A percentile compares a stretch with the other conserved stretches of the same genome.
Evolutionary conservation across 1,140 invertebrate genomes (phyloP).

Genomic region (Cryptotermes secundus): DNA sequence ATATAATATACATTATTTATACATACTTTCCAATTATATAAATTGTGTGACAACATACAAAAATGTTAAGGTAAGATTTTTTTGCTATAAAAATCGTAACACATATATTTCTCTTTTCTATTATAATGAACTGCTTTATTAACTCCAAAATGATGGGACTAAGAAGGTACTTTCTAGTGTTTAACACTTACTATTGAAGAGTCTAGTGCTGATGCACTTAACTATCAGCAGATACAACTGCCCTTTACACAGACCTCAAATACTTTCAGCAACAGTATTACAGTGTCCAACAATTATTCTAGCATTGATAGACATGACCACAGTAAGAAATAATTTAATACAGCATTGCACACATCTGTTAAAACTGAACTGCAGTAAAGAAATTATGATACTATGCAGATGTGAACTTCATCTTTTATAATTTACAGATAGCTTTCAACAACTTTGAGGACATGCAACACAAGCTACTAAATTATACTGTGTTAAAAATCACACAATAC

Average conservation of each 20-base stretch:
- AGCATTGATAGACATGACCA: constrained; percentile 2
- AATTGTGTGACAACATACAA: not conserved
- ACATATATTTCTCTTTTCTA: not conserved
- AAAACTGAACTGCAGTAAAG: not conserved
- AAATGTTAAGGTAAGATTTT: not conserved
- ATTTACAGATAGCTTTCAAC: not conserved
- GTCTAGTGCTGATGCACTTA: not conserved
- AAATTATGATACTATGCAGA: not conserved
- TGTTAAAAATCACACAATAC: not conserved
- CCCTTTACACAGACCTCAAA: not conserved
- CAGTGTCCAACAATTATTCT: not conserved
- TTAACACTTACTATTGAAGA: not conserved
- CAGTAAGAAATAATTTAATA: not conserved
- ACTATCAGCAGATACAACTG: too few relatives aligned
- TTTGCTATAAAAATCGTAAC: not conserved
- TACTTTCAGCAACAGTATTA: not conserved
- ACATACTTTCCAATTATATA: not conserved
- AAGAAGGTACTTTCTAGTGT: not conserved
- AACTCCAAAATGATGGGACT: not conserved
- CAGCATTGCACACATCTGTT: not conserved
- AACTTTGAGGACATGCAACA: not conserved
- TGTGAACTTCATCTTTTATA: not conserved
- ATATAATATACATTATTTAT: not conserved
- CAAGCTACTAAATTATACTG: not conserved
- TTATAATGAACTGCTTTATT: not conserved